Evolutionary conservation across 1,140 invertebrate species (phyloP).

Genomic region (Leucophenga varia): DNA sequence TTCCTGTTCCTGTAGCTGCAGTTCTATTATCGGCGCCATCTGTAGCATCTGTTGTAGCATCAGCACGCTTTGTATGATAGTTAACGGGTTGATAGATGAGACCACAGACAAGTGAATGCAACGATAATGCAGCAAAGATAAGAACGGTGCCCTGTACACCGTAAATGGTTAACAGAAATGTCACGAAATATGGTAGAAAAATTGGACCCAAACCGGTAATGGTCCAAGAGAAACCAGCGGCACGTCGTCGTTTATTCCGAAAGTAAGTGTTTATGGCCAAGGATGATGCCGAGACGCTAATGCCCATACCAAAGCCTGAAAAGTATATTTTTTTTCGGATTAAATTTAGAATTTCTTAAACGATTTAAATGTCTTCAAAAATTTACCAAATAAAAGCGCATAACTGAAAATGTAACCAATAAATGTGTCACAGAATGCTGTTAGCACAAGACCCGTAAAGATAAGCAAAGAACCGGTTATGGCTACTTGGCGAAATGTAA

Average conservation of each 20-base stretch:
- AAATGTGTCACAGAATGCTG: slow-evolving; percentile 63
- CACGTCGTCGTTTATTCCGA: slow-evolving; percentile 61
- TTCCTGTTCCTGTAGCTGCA: slow-evolving; percentile 5
- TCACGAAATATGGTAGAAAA: slow-evolving; percentile 61
- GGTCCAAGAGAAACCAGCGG: slow-evolving; percentile 63
- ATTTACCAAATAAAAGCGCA: slow-evolving; percentile 62
- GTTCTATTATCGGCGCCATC: not conserved
- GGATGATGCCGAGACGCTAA: slow-evolving; percentile 63
- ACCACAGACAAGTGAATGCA: slow-evolving; percentile 62
- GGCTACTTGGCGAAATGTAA: slow-evolving; percentile 66
- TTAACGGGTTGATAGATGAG: slow-evolving; percentile 65
- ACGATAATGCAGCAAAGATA: slow-evolving; percentile 61
- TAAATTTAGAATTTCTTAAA: no score
- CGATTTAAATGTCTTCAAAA: no score
- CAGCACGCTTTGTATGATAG: slow-evolving; percentile 57
- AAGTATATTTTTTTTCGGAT: no score
- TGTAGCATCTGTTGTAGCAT: not conserved
- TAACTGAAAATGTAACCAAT: slow-evolving; percentile 63
- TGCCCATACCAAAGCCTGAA: slow-evolving; percentile 63
- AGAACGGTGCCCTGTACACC: slow-evolving; percentile 62
- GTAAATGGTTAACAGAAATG: slow-evolving; percentile 58
- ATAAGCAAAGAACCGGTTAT: slow-evolving; percentile 61
- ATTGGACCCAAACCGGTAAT: slow-evolving; percentile 63
- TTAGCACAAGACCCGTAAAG: slow-evolving; percentile 60
- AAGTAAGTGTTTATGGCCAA: slow-evolving; percentile 66